Conservation (phyloP, 2,888 invertebrate genomes). For the Actias luna region DNA sequence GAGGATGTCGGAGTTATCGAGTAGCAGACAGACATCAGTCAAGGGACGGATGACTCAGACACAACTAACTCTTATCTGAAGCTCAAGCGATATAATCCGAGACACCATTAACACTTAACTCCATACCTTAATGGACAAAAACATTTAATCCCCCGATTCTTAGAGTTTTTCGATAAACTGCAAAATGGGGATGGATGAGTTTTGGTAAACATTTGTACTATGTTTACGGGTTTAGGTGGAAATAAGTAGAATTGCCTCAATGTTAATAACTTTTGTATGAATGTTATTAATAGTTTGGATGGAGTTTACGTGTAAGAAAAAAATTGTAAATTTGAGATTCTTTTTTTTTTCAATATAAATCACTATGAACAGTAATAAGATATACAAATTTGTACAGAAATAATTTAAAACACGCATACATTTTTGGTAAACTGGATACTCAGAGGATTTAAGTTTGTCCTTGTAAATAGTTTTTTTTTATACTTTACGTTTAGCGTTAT, state of each 20-base stretch:
- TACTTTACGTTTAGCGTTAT: too few relatives aligned
- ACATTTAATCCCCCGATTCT: constrained; percentile 70
- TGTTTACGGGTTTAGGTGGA: constrained; percentile 9
- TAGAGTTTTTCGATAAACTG: constrained; percentile 55
- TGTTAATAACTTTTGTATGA: constrained; percentile 3
- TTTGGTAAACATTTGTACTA: constrained; percentile 31
- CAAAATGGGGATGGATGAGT: constrained; percentile 46
- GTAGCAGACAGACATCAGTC: constrained; percentile 67
- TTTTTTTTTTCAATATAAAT: background rate
- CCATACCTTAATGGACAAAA: constrained; percentile 75
- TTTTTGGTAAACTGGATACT: too few relatives aligned
- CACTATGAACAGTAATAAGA: too few relatives aligned
- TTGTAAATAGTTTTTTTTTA: too few relatives aligned
- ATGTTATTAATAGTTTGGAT: background rate
- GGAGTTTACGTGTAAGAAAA: background rate
- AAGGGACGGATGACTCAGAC: constrained; percentile 60
- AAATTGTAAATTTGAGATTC: background rate
- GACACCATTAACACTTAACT: constrained; percentile 75
- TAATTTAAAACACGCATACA: too few relatives aligned
- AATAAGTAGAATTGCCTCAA: constrained; percentile 5
- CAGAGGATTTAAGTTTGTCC: too few relatives aligned
- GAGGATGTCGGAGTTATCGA: constrained; percentile 53
- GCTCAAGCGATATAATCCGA: constrained; percentile 62
- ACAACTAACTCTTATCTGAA: constrained; percentile 57
- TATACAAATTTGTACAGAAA: too few relatives aligned